A percentile compares a stretch with the other conserved stretches of the same genome.
These are phyloP conservation scores for Dreissena polymorpha DNA, from an alignment of 1,140 invertebrate species.

Conservation along the genomic window DNA sequence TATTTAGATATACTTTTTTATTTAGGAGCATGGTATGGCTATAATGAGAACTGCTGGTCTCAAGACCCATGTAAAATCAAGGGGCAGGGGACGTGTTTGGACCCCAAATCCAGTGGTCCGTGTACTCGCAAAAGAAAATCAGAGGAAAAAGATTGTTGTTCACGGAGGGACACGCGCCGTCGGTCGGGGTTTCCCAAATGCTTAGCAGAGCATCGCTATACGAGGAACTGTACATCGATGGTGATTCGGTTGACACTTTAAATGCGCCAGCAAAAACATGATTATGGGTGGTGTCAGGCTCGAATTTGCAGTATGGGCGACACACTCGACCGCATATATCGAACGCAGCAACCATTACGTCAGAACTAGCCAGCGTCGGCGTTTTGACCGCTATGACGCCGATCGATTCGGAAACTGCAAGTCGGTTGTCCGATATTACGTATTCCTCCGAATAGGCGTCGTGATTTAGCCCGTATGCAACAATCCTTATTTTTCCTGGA, in stretches of 20 bases:
- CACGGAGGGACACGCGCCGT: slow-evolving; percentile 48
- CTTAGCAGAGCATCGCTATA: slow-evolving; percentile 53
- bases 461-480: too few relatives aligned
- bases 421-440: too few relatives aligned
- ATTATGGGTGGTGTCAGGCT: not conserved
- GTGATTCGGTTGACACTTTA: slow-evolving; percentile 38
- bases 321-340: slow-evolving; percentile 61
- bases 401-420: too few relatives aligned
- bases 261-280: slow-evolving; percentile 51
- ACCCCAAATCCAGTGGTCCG: slow-evolving; percentile 56
- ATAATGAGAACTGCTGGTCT: too few relatives aligned
- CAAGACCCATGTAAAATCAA: too few relatives aligned
- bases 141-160: too few relatives aligned
- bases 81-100: not conserved
- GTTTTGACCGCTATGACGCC: too few relatives aligned
- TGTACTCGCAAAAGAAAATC: slow-evolving; percentile 59
- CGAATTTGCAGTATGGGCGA: slow-evolving; percentile 38
- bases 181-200: slow-evolving; percentile 49
- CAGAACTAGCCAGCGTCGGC: too few relatives aligned
- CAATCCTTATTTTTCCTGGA: too few relatives aligned
- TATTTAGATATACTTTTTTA: too few relatives aligned
- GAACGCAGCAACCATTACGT: slow-evolving; percentile 53
- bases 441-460: too few relatives aligned
- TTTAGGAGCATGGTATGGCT: too few relatives aligned
- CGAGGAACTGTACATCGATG: slow-evolving; percentile 49